Conservation (phyloP, 1,140 invertebrate species). For the Drosophila paulistorum region DNA sequence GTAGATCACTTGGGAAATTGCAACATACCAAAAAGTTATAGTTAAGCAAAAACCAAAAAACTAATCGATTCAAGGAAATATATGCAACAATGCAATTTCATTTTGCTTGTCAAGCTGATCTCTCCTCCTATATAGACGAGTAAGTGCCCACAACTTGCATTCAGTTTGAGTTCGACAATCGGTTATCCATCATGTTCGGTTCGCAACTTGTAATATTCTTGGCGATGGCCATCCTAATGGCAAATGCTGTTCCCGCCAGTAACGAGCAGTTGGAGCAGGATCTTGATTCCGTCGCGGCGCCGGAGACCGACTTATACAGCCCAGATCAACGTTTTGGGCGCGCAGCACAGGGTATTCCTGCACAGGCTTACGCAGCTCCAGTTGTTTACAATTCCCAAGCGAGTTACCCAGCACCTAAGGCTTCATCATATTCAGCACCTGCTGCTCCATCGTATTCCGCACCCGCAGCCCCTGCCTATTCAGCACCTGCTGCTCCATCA, state of each 20-base stretch:
- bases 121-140: conserved; percentile 51
- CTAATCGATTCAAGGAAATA: conserved; percentile 23
- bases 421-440: conserved; percentile 13
- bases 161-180: conserved; percentile 38
- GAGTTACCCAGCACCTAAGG: conserved; percentile 19
- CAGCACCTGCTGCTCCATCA: neutral
- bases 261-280: conserved; percentile 42
- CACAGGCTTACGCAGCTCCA: conserved; percentile 24
- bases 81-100: conserved; percentile 46
- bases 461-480: conserved; percentile 6
- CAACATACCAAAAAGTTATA: conserved; percentile 7
- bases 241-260: neutral
- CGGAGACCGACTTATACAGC: conserved; percentile 26
- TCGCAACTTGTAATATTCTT: conserved; percentile 45
- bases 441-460: conserved; percentile 17
- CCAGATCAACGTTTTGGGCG: conserved; percentile 40
- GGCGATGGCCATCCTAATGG: conserved; percentile 10
- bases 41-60: neutral
- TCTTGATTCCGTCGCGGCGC: conserved; percentile 31
- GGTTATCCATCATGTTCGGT: conserved; percentile 44
- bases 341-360: conserved; percentile 15
- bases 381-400: conserved; percentile 14
- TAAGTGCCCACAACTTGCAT: neutral
- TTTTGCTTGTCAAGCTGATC: conserved; percentile 54
- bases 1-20: neutral